These are phyloP conservation scores for Herminia tarsipennalis DNA, from an alignment of 2,888 invertebrate genomes.

Conservation along the genomic window DNA sequence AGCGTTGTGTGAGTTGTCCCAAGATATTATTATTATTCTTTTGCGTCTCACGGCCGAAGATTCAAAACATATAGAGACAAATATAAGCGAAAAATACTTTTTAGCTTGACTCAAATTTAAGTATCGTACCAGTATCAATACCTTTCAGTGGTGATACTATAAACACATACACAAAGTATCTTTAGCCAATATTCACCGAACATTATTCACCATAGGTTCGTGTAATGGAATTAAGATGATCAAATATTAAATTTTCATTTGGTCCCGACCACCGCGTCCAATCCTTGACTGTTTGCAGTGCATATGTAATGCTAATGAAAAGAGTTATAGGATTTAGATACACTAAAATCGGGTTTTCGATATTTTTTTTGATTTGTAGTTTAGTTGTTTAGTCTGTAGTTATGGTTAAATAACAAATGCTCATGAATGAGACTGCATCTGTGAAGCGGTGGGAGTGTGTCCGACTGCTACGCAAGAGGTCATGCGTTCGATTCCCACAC, in stretches of 20 bases:
- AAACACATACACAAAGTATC: not conserved
- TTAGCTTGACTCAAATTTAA: no score
- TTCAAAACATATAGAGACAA: no score
- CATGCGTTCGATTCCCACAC: no score
- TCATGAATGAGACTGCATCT: no score
- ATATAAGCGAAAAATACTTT: no score
- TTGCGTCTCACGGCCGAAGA: no score
- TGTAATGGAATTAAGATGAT: conserved; percentile 41
- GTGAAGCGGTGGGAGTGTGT: no score
- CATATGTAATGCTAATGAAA: conserved; percentile 24
- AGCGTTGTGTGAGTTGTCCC: no score
- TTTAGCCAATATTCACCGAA: conserved; percentile 4
- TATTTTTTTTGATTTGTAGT: not conserved
- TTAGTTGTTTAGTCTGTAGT: not conserved
- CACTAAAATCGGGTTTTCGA: not conserved
- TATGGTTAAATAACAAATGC: not conserved
- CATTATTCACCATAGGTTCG: conserved; percentile 17
- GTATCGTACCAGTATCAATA: no score
- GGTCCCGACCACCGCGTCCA: conserved; percentile 22
- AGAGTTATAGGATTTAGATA: conserved; percentile 1
- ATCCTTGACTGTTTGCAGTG: conserved; percentile 26
- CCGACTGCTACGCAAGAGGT: no score
- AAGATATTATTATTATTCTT: no score
- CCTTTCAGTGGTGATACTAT: no score
- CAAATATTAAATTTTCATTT: conserved; percentile 52